Conservation (phyloP, 2,888 invertebrate species). For the Cyrtodaria siliqua region DNA sequence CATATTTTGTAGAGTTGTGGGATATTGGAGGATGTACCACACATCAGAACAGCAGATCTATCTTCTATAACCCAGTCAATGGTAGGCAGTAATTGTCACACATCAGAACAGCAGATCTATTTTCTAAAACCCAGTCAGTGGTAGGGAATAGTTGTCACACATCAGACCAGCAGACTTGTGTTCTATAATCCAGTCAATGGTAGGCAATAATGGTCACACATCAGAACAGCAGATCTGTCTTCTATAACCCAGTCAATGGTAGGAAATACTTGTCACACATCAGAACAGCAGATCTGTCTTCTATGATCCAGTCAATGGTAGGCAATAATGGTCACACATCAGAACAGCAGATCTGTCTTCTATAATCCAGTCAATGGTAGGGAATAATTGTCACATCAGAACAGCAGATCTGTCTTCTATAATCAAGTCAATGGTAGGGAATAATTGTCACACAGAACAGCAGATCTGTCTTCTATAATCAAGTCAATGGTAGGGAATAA, state of each 20-base stretch:
- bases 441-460: no score
- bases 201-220: constrained; percentile 95
- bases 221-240: constrained; percentile 96
- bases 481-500: constrained; percentile 97
- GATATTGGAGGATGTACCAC: constrained; percentile 98
- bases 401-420: constrained; percentile 97
- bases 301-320: constrained; percentile 97
- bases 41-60: constrained; percentile 96
- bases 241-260: constrained; percentile 97
- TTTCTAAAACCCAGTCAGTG: constrained; percentile 97
- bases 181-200: constrained; percentile 98
- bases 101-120: constrained; percentile 97
- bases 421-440: constrained; percentile 96
- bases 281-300: constrained; percentile 97
- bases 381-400: no score
- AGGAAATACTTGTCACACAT: no score
- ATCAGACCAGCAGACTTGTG: constrained; percentile 96
- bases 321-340: no score
- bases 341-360: constrained; percentile 97
- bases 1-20: constrained; percentile 98
- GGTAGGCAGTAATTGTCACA: constrained; percentile 98
- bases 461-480: constrained; percentile 97
- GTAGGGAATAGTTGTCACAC: constrained; percentile 95
- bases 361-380: constrained; percentile 97
- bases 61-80: constrained; percentile 97